phyloP scores from a whole-genome alignment of 2,797 vertebrate genomes.

The Huso huso region DNA sequence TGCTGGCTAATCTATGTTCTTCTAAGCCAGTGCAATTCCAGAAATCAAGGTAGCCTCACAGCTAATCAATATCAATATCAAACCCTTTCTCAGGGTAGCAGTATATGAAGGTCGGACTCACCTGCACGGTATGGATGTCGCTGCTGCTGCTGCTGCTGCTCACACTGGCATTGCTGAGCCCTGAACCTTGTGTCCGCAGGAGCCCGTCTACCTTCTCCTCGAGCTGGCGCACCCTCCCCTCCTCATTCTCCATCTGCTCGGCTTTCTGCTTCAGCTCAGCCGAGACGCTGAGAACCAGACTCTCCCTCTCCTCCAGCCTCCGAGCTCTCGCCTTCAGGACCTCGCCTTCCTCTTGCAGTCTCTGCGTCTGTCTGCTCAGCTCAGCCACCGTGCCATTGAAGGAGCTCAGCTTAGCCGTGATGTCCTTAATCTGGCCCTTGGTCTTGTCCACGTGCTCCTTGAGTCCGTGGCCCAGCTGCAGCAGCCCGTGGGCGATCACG shows the following conservation, averaged over 20 bases:
- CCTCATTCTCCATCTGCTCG: constrained; percentile 60
- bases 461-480: constrained; percentile 87
- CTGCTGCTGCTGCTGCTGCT: constrained; percentile 48
- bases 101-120: constrained; percentile 31
- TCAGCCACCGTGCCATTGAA: constrained; percentile 66
- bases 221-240: constrained; percentile 56
- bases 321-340: constrained; percentile 44
- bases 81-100: no score
- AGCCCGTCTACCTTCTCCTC: constrained; percentile 60
- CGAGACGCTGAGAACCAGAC: constrained; percentile 53
- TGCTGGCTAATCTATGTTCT: no score
- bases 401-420: constrained; percentile 63
- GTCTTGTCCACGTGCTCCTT: constrained; percentile 89
- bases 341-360: constrained; percentile 47
- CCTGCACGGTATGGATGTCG: constrained; percentile 66
- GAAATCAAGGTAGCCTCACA: no score
- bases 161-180: constrained; percentile 33
- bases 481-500: constrained; percentile 83
- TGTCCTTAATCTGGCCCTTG: constrained; percentile 72
- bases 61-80: no score
- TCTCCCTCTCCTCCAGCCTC: constrained; percentile 50
- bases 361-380: constrained; percentile 51
- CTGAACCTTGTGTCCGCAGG: constrained; percentile 45
- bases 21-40: no score
- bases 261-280: constrained; percentile 58